phyloP scores from a whole-genome alignment of 2,113 vertebrate genomes.

The Mus pahari region DNA sequence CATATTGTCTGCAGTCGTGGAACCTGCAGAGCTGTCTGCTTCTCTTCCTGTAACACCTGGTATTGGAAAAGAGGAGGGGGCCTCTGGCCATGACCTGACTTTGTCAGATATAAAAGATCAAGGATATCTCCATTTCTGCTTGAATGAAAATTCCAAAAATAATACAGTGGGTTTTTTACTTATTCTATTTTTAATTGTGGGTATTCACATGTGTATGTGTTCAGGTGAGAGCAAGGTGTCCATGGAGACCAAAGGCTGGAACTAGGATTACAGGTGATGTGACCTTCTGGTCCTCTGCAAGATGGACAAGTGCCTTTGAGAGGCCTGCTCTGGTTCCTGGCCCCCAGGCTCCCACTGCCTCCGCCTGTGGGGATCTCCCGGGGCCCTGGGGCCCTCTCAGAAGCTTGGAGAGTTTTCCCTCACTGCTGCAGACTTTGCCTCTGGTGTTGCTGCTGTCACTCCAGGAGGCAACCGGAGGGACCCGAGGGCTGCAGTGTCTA shows the following conservation, averaged over 20 bases:
- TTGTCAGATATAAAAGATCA: background rate
- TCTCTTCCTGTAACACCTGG: background rate
- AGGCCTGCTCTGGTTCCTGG: background rate
- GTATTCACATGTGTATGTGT: background rate
- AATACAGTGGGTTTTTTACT: background rate
- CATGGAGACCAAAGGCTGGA: background rate
- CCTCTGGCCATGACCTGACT: background rate
- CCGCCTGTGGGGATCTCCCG: background rate
- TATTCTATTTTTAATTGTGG: background rate
- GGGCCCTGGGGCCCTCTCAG: background rate
- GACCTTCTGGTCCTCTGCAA: background rate
- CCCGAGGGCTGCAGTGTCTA: background rate
- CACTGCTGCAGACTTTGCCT: background rate
- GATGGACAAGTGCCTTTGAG: background rate
- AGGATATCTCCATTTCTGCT: constrained; percentile 41
- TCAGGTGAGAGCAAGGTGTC: background rate
- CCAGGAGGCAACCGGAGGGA: background rate
- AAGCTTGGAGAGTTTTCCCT: background rate
- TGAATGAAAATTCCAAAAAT: constrained; percentile 40
- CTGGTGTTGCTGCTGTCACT: background rate
- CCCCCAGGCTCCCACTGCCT: background rate
- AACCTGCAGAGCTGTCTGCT: background rate
- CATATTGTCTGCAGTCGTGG: background rate
- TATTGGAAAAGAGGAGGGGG: constrained; percentile 24
- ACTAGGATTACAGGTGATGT: background rate